Base-by-base conservation (phyloP, 2,797 vertebrate genomes). In the Chloroceryle inda region DNA sequence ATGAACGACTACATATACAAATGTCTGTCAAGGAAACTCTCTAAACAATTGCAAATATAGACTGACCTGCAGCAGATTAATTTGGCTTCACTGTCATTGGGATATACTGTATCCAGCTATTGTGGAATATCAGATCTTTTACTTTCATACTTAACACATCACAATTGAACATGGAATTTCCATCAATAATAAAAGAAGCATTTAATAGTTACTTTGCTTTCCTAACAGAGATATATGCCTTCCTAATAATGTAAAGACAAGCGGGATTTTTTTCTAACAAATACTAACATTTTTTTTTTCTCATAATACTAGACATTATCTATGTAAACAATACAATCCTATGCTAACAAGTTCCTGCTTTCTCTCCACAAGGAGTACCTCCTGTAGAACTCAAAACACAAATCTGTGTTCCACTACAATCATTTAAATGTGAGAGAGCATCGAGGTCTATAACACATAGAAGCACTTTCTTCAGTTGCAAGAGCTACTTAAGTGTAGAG, bases 41-140 rank as follows among this genome's bases (percentile, higher is more conserved):
- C 73, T 95, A 93, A 96, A 96, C 87, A 93, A 86, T 89, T 96
- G 91, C 92, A 96, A 97, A 96, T 94, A 96, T 92, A 97, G 96
- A 96, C 91, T 52, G 77, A 66, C 77, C 71, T 49, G 59, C 81
- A 95, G 86, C 69, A 87, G 91, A 94, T 94, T 96, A 73, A 91
- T 96, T 93, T 94, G 71, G 58, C 61, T 86, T 89, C n/a, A 35
- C 81, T 84, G 83, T 88, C 92, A 68, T 53, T 3, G 6, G 24
- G 24, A 89, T 50, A 52, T 49, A 64, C 9, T 9, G 8, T 33
- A 84, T 63, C 78, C 27, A 78, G 83, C 42, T 80, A 26, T 55
- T 87, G 55, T 59, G 20, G 67, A 93, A 47, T 50, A 58, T 56
- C 55, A 69, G 52, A 85, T 85, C 59, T 89, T 83, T 90, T 88